phyloP scores from a whole-genome alignment of 2,113 vertebrate genomes.

The Dermatemys mawii region DNA sequence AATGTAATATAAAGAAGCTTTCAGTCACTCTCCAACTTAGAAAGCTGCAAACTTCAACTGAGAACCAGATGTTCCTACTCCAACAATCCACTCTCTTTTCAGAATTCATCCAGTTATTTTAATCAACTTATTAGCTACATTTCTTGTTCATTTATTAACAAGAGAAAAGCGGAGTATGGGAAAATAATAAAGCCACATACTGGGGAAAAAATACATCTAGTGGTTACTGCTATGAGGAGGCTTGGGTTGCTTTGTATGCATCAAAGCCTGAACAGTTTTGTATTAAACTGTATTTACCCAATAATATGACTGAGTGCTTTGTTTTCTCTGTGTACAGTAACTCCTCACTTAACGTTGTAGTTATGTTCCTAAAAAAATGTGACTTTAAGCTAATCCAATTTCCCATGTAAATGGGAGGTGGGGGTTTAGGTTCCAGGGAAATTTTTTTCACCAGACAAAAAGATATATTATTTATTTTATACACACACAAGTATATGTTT shows the following conservation, averaged over 20 bases:
- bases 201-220: not conserved
- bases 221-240: not conserved
- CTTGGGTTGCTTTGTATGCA: not conserved
- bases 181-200: not conserved
- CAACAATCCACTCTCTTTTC: not conserved
- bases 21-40: rapidly evolving
- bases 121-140: not conserved
- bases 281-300: not conserved
- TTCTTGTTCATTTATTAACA: not conserved
- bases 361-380: no score
- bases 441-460: no score
- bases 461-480: no score
- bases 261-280: not conserved
- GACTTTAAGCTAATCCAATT: no score
- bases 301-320: not conserved
- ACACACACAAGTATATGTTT: no score
- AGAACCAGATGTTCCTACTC: not conserved
- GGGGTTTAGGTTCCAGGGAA: no score
- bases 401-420: no score
- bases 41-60: not conserved
- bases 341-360: no score
- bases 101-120: not conserved
- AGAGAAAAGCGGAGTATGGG: not conserved
- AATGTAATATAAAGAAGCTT: not conserved
- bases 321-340: not conserved